Percentiles rank a stretch among this genome's conserved stretches.
These are phyloP conservation scores for Triplophysa siluroides DNA, from an alignment of 2,113 vertebrate genomes.

Conservation along the genomic window DNA sequence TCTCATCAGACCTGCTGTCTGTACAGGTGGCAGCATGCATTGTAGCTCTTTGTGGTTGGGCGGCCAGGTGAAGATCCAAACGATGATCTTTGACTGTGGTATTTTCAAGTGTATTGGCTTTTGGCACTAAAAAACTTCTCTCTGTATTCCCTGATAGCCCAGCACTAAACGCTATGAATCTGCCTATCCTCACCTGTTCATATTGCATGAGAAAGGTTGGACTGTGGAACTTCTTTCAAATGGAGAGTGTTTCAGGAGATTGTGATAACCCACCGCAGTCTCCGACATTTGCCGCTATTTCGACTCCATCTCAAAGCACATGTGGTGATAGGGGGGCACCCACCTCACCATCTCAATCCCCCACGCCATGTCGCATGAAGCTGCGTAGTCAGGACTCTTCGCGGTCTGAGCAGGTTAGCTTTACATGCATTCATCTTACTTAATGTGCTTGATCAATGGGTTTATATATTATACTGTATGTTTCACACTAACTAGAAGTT, in stretches of 20 bases:
- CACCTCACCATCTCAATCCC: constrained; percentile 69
- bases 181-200: constrained; percentile 84
- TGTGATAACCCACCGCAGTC: constrained; percentile 55
- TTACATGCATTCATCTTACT: not conserved
- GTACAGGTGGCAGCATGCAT: constrained; percentile 86
- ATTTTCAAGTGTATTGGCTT: too few species aligned
- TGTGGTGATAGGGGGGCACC: constrained; percentile 63
- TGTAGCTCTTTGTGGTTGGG: constrained; percentile 91
- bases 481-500: too few species aligned
- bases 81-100: not conserved
- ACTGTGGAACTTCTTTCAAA: constrained; percentile 90
- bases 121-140: not conserved
- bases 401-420: constrained; percentile 78
- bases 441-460: too few species aligned
- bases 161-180: constrained; percentile 67
- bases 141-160: constrained; percentile 64
- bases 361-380: constrained; percentile 84
- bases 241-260: constrained; percentile 73
- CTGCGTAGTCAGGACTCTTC: constrained; percentile 85
- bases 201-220: constrained; percentile 92
- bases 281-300: constrained; percentile 21
- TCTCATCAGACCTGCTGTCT: constrained; percentile 73
- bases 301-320: constrained; percentile 59
- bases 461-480: too few species aligned
- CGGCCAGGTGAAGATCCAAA: constrained; percentile 74